Evolutionary conservation across 2,888 invertebrate genomes (phyloP).

Genomic region (Pomacea canaliculata): DNA sequence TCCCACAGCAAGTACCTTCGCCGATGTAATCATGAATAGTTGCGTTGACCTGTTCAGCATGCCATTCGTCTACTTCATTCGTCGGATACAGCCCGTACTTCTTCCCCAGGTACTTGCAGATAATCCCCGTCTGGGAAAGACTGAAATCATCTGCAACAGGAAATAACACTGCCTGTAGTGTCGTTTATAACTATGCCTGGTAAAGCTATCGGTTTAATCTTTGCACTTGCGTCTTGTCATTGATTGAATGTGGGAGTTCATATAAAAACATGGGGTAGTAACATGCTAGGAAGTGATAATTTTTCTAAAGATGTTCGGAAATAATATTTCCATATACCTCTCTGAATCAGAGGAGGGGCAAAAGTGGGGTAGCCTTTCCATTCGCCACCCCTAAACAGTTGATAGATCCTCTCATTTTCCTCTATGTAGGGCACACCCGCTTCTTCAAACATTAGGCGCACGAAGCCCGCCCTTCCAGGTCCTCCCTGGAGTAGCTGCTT

Average conservation of each 20-base stretch:
- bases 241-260: too few relatives aligned
- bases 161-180: too few relatives aligned
- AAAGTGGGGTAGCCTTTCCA: conserved; percentile 45
- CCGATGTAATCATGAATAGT: conserved; percentile 58
- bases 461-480: conserved; percentile 51
- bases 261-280: too few relatives aligned
- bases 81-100: conserved; percentile 54
- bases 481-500: conserved; percentile 30
- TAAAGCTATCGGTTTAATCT: too few relatives aligned
- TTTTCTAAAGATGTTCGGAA: too few relatives aligned
- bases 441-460: conserved; percentile 54
- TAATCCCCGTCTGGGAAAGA: conserved; percentile 51
- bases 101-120: conserved; percentile 54
- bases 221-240: too few relatives aligned
- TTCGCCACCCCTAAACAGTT: conserved; percentile 31
- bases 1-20: conserved; percentile 42
- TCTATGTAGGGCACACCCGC: conserved; percentile 48
- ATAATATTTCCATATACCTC: conserved; percentile 37
- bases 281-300: too few relatives aligned
- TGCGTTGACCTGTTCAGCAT: conserved; percentile 52
- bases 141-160: conserved; percentile 44
- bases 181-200: too few relatives aligned
- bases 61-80: conserved; percentile 45
- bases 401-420: conserved; percentile 24
- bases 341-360: conserved; percentile 49